These are phyloP conservation scores for Pseudococcus jackbeardsleyi DNA, from an alignment of 2,888 invertebrate genomes.

Conservation along the genomic window DNA sequence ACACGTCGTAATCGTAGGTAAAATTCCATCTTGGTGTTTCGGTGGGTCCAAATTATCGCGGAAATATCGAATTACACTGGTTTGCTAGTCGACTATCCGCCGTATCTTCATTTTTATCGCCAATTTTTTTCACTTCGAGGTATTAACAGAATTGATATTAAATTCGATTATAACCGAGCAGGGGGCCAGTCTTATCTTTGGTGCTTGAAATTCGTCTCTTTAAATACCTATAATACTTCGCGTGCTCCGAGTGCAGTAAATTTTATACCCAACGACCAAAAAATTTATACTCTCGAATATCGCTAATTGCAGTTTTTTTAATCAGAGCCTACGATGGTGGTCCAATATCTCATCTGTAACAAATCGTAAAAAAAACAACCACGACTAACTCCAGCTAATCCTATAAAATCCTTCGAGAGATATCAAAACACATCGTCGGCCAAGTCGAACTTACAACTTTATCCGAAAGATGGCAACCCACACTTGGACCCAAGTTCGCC, in stretches of 20 bases:
- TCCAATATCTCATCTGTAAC: background rate
- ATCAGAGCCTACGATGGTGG: background rate
- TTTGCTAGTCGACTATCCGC: background rate
- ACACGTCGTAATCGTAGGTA: background rate
- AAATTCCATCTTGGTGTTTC: background rate
- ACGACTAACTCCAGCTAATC: background rate
- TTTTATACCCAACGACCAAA: too few species aligned
- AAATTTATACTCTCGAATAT: background rate
- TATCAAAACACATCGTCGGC: background rate
- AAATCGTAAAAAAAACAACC: too few species aligned
- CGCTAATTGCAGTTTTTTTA: background rate
- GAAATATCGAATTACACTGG: constrained; percentile 15
- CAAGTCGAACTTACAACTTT: constrained; percentile 9
- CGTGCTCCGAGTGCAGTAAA: background rate
- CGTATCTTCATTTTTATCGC: background rate
- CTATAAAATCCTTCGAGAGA: background rate
- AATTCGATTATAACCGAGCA: background rate
- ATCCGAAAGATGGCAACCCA: constrained; percentile 13
- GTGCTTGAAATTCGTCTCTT: background rate
- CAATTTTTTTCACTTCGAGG: background rate
- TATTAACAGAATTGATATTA: background rate
- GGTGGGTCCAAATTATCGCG: background rate
- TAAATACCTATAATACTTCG: background rate
- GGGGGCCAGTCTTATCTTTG: background rate
- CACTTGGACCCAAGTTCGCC: background rate